A percentile compares a stretch with the other conserved stretches of the same genome.
These are phyloP conservation scores for Hyaena hyaena DNA, from an alignment of 2,113 vertebrate species.

Conservation along the genomic window DNA sequence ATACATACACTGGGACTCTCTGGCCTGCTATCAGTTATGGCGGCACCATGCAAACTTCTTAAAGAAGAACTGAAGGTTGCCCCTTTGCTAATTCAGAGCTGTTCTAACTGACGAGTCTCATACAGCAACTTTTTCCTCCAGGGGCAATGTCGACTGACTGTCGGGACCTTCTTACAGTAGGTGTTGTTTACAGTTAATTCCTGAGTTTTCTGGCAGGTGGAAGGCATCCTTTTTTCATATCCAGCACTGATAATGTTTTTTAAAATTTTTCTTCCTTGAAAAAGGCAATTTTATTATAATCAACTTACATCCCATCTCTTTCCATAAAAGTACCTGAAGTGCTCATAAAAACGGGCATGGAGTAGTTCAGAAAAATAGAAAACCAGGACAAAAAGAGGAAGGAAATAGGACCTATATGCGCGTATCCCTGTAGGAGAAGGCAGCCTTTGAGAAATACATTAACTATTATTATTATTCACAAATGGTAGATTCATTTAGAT, in stretches of 20 bases:
- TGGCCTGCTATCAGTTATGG: neutral
- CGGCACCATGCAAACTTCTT: neutral
- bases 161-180: neutral
- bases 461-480: constrained; percentile 34
- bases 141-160: neutral
- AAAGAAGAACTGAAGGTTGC: neutral
- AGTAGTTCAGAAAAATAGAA: constrained; percentile 37
- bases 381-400: constrained; percentile 23
- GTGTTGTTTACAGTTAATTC: neutral
- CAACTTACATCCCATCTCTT: constrained; percentile 20
- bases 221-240: constrained; percentile 38
- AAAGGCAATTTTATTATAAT: constrained; percentile 55
- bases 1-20: neutral
- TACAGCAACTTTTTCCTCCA: neutral
- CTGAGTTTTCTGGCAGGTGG: constrained; percentile 11
- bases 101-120: neutral
- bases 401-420: neutral
- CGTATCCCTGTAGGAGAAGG: neutral
- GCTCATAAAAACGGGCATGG: constrained; percentile 51
- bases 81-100: neutral
- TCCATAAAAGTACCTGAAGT: constrained; percentile 44
- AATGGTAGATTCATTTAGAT: neutral
- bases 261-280: neutral
- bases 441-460: constrained; percentile 16
- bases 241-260: neutral